Conservation (phyloP, 1,140 invertebrate genomes). For the Lepidostoma basale region DNA sequence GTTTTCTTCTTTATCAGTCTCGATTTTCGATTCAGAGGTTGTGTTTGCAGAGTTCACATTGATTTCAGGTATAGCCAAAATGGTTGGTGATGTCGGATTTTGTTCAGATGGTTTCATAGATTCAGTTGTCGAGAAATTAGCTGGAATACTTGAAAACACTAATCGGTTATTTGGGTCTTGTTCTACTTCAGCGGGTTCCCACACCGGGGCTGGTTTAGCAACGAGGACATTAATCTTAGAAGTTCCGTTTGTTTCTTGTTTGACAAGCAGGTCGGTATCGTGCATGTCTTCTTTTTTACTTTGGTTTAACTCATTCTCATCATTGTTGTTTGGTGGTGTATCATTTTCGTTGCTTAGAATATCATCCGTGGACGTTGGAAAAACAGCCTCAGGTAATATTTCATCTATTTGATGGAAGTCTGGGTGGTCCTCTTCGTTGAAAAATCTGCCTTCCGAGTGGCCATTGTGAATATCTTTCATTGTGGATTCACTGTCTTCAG, state of each 20-base stretch:
- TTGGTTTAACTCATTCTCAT: neutral
- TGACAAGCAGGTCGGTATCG: neutral
- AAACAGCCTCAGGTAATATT: slow-evolving; percentile 24
- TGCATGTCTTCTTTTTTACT: neutral
- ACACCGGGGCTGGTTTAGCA: slow-evolving; percentile 52
- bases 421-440: slow-evolving; percentile 26
- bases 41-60: neutral
- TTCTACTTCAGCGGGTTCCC: slow-evolving; percentile 52
- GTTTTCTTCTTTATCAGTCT: slow-evolving; percentile 11
- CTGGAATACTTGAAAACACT: slow-evolving; percentile 25
- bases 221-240: slow-evolving; percentile 33
- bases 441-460: slow-evolving; percentile 17
- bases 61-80: slow-evolving; percentile 37
- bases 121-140: slow-evolving; percentile 18
- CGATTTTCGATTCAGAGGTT: too few relatives aligned
- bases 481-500: slow-evolving; percentile 7
- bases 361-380: slow-evolving; percentile 38
- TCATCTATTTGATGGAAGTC: neutral
- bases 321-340: neutral
- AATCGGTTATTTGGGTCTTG: slow-evolving; percentile 33
- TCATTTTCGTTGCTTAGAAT: slow-evolving; percentile 34
- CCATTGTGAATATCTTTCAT: neutral
- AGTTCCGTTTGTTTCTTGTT: slow-evolving; percentile 17
- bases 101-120: slow-evolving; percentile 11
- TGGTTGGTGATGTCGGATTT: slow-evolving; percentile 6